Percentiles rank a stretch among this genome's conserved stretches.
Evolutionary conservation across 2,113 vertebrate genomes (phyloP).

Genomic region (Cisticola juncidis): DNA sequence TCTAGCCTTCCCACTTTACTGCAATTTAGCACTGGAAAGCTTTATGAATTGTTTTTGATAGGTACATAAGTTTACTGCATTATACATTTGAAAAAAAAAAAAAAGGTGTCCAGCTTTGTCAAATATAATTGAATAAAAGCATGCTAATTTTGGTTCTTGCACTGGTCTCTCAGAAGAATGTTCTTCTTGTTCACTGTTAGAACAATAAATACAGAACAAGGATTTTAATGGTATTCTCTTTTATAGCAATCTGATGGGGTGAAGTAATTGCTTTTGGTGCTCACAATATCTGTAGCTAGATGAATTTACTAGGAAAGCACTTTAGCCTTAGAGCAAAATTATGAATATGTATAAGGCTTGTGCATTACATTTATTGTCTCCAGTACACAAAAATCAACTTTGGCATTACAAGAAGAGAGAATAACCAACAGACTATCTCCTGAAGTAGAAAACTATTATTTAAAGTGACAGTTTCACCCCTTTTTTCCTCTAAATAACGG

Average conservation of each 20-base stretch:
- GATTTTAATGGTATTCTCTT: constrained; percentile 48
- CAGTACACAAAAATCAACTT: constrained; percentile 56
- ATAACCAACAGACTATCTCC: constrained; percentile 42
- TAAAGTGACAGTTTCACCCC: constrained; percentile 46
- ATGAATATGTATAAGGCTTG: constrained; percentile 46
- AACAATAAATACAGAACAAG: constrained; percentile 47
- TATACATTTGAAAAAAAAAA: constrained; percentile 10
- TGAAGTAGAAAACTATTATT: constrained; percentile 50
- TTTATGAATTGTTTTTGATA: constrained; percentile 25
- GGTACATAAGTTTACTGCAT: constrained; percentile 42
- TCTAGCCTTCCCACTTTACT: neutral
- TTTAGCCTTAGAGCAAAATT: constrained; percentile 57
- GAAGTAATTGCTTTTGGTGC: constrained; percentile 65
- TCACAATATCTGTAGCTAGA: constrained; percentile 50
- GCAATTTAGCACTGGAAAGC: neutral
- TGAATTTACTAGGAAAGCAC: constrained; percentile 55
- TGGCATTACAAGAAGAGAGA: constrained; percentile 32
- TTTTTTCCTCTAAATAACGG: constrained; percentile 56
- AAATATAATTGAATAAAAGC: constrained; percentile 60
- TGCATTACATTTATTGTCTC: constrained; percentile 41
- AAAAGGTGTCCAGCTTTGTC: neutral
- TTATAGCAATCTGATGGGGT: constrained; percentile 54
- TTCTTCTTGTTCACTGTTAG: constrained; percentile 34
- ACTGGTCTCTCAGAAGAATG: constrained; percentile 35
- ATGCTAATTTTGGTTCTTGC: constrained; percentile 36